These are phyloP conservation scores for Melanotaenia nigrans DNA, from an alignment of 2,797 vertebrate species.

Conservation along the genomic window DNA sequence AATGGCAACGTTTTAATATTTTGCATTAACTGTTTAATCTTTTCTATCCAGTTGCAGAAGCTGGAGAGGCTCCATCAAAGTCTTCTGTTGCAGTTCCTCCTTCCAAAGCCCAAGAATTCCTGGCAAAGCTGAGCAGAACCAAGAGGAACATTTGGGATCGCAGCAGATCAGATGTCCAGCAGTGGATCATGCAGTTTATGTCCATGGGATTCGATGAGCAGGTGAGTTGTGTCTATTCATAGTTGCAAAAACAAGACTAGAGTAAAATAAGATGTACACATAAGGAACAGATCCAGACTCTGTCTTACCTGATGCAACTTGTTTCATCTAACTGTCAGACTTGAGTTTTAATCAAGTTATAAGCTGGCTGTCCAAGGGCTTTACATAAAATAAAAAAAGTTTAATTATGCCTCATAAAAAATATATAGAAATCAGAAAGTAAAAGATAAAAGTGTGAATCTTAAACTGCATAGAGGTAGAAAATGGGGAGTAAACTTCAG, in stretches of 20 bases:
- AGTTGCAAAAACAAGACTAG: too few relatives aligned
- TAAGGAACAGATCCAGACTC: too few relatives aligned
- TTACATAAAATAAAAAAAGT: conserved; percentile 50
- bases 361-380: neutral
- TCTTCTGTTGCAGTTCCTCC: conserved; percentile 82
- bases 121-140: conserved; percentile 84
- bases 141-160: conserved; percentile 92
- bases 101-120: conserved; percentile 87
- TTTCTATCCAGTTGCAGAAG: conserved; percentile 58
- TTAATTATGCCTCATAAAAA: neutral
- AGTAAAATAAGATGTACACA: too few relatives aligned
- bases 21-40: conserved; percentile 13
- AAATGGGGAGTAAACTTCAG: conserved; percentile 4
- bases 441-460: neutral
- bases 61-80: conserved; percentile 38
- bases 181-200: conserved; percentile 96
- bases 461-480: neutral
- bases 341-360: conserved; percentile 76
- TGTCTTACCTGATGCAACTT: neutral
- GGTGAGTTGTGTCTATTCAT: conserved; percentile 71
- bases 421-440: conserved; percentile 5
- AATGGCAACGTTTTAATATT: neutral
- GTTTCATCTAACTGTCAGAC: conserved; percentile 72
- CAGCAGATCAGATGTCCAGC: conserved; percentile 88
- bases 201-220: conserved; percentile 92